Percentiles rank a stretch among this genome's conserved stretches.
Evolutionary conservation across 2,888 invertebrate species (phyloP).

Genomic region (Opisthograptis luteolata): DNA sequence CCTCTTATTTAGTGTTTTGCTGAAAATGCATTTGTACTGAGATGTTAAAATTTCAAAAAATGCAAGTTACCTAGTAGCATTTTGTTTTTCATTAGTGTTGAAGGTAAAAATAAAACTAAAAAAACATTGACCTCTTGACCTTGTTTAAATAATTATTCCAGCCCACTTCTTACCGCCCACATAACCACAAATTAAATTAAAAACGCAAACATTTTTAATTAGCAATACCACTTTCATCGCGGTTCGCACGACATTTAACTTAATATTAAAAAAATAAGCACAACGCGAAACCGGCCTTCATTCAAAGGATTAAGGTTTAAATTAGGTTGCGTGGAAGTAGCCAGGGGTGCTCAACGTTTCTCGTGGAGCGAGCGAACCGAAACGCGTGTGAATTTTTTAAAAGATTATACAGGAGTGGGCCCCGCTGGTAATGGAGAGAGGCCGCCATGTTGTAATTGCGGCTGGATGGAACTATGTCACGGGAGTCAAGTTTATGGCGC

Average conservation of each 20-base stretch:
- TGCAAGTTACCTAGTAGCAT: no score
- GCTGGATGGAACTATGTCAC: conserved; percentile 57
- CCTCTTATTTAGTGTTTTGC: no score
- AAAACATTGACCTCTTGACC: conserved; percentile 14
- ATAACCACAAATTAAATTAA: conserved; percentile 37
- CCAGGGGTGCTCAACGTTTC: conserved; percentile 53
- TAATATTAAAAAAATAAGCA: conserved; percentile 41
- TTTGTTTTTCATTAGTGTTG: no score
- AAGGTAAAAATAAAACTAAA: background rate
- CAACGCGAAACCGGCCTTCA: conserved; percentile 39
- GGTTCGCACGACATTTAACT: conserved; percentile 47
- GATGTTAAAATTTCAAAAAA: no score
- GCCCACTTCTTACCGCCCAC: conserved; percentile 20
- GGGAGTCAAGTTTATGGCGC: conserved; percentile 43
- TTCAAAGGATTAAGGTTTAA: conserved; percentile 24
- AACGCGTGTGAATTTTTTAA: conserved; percentile 75
- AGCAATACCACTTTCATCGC: conserved; percentile 60
- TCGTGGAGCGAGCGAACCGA: conserved; percentile 46
- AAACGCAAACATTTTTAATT: conserved; percentile 57
- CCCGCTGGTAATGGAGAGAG: conserved; percentile 59
- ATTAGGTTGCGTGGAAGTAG: conserved; percentile 33
- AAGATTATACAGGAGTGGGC: conserved; percentile 71
- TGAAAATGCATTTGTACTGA: no score
- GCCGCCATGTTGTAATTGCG: conserved; percentile 61
- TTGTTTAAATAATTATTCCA: conserved; percentile 17